Conservation (phyloP, 2,113 vertebrate species). For the Alectura lathami region DNA sequence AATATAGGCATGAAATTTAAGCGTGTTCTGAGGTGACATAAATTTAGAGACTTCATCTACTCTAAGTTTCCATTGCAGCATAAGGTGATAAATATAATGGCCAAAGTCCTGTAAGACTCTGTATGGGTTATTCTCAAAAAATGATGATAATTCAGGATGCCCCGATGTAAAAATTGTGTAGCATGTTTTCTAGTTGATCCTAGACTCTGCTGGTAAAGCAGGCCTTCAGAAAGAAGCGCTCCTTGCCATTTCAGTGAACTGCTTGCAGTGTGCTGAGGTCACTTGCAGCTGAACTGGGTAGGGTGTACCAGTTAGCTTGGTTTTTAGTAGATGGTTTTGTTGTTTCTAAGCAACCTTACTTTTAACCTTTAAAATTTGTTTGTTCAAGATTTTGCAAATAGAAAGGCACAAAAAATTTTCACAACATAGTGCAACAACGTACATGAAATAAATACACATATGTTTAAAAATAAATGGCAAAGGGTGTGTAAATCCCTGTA, state of each 20-base stretch:
- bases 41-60: not conserved
- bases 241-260: not conserved
- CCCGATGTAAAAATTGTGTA: not conserved
- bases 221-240: not conserved
- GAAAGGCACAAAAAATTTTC: not conserved
- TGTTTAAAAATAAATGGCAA: not conserved
- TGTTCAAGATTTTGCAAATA: not conserved
- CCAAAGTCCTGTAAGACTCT: not conserved
- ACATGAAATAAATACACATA: not conserved
- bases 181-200: not conserved
- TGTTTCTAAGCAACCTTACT: not conserved
- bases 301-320: not conserved
- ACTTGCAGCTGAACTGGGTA: not conserved
- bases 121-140: not conserved
- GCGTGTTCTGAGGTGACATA: not conserved
- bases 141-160: not conserved
- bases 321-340: not conserved
- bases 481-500: not conserved
- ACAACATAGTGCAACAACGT: not conserved
- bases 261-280: not conserved
- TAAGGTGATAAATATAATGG: not conserved
- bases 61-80: not conserved
- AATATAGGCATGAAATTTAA: not conserved
- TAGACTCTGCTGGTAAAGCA: not conserved
- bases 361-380: not conserved